Conservation (phyloP, 2,888 invertebrate species). For the Campoplex capitator region DNA sequence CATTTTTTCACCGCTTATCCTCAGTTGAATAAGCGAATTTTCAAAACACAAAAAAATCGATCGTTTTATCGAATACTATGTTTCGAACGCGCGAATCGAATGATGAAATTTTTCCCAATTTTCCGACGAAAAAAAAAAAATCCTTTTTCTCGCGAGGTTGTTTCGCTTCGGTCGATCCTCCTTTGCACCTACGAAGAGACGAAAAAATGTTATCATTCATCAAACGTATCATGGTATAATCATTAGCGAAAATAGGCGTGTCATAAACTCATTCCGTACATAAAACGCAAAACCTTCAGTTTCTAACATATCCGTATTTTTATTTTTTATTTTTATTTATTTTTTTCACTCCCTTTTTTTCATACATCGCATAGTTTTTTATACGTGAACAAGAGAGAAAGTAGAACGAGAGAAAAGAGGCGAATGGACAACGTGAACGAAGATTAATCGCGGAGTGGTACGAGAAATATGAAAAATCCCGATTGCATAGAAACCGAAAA, state of each 20-base stretch:
- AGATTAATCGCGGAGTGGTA: neutral
- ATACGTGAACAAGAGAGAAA: slow-evolving; percentile 46
- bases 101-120: no score
- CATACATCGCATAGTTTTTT: slow-evolving; percentile 72
- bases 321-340: neutral
- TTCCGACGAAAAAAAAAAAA: neutral
- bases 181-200: neutral
- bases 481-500: slow-evolving; percentile 38
- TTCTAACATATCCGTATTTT: slow-evolving; percentile 49
- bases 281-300: slow-evolving; percentile 49
- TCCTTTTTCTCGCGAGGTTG: no score
- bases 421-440: slow-evolving; percentile 9
- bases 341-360: slow-evolving; percentile 31
- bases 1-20: no score
- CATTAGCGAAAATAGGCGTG: slow-evolving; percentile 44
- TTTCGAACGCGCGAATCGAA: no score
- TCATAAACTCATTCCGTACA: slow-evolving; percentile 48
- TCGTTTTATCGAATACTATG: no score
- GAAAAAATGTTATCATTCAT: slow-evolving; percentile 50
- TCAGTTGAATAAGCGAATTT: no score
- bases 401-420: neutral
- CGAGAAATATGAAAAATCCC: slow-evolving; percentile 12
- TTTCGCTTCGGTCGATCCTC: no score
- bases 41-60: no score
- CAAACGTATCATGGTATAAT: slow-evolving; percentile 64